Percentiles rank a stretch among this genome's conserved stretches.
These are phyloP conservation scores for Mimachlamys varia DNA, from an alignment of 2,888 invertebrate genomes.

Conservation along the genomic window DNA sequence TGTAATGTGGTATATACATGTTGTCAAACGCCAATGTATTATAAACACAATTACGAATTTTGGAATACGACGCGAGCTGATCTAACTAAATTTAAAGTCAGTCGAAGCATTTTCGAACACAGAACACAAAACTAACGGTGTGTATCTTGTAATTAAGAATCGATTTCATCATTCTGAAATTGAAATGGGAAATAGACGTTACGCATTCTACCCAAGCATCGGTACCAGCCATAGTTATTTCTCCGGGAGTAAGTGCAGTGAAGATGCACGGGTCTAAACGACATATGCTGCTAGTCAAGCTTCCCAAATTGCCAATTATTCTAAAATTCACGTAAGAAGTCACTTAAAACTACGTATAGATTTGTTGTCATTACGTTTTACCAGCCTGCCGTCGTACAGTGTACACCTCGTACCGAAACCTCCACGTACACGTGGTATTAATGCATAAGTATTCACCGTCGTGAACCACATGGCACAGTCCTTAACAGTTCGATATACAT, in stretches of 20 bases:
- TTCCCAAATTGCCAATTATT: not conserved
- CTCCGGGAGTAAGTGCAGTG: not conserved
- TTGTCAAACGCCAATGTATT: not conserved
- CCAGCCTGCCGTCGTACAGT: not conserved
- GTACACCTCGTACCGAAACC: not conserved
- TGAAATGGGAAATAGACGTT: not conserved
- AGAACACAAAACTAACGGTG: not conserved
- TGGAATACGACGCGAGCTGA: conserved; percentile 1
- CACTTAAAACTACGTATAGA: not conserved
- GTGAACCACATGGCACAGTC: no score
- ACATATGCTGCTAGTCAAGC: not conserved
- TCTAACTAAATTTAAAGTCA: not conserved
- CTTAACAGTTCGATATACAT: no score
- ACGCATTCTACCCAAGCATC: not conserved
- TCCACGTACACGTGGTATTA: not conserved
- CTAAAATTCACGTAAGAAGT: not conserved
- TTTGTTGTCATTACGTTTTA: not conserved
- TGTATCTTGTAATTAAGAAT: not conserved
- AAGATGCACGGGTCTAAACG: not conserved
- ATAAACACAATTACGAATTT: conserved; percentile 8
- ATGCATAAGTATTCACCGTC: no score
- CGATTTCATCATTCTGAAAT: conserved; percentile 13
- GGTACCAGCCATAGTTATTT: not conserved
- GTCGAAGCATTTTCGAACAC: not conserved
- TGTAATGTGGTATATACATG: not conserved